Evolutionary conservation across 2,888 invertebrate genomes (phyloP), one percentile per base, ranked within the genome.

Genomic region (Lasius fuliginosus): DNA sequence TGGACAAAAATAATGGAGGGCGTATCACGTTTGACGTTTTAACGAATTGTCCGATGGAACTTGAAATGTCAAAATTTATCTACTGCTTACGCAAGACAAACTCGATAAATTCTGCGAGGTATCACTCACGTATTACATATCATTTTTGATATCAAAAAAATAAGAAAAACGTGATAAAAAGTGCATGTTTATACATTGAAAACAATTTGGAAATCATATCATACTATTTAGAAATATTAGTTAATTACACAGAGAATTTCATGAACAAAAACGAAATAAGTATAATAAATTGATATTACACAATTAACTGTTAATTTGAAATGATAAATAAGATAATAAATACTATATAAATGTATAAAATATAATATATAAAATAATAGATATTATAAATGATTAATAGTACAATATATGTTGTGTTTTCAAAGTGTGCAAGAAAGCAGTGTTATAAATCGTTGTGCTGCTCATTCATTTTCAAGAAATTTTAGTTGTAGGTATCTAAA

Each of bases 61-160:
- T 58, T 12, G 9, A 60, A 73, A 79, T 23, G 33, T 60, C 46
- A 23, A 73, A 73, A 73, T 33, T 73, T 79, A 79, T 79, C 18
- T 60, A 42, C 3, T 46, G 12, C 23, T 60, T 79, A 60, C 33
- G 23, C 18, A 60, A 68, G 4, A 60, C 33, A 58, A 30, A 27
- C 15, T 60, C 5, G 27, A 60, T 79, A 79, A 73, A 73, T 33
- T 79, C 11, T 12, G 18, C 12, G 46, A 27, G 3, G 11, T 30
- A 56, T 77, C 9, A n/a, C 30, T n/a, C 30, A 11, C 18, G 4
- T 67, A 33, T 33, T 58, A 6, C 15, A 58, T 18, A 58, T 58
- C 30, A 65, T 65, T 8, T 76, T 12, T 53, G 18, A 65, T 3
- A n/a, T 60, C 6, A 23, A 8, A 49, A 11, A 49, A 49, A 27